Evolutionary conservation across 2,113 vertebrate species (phyloP).

Genomic region (Cardinalis cardinalis): DNA sequence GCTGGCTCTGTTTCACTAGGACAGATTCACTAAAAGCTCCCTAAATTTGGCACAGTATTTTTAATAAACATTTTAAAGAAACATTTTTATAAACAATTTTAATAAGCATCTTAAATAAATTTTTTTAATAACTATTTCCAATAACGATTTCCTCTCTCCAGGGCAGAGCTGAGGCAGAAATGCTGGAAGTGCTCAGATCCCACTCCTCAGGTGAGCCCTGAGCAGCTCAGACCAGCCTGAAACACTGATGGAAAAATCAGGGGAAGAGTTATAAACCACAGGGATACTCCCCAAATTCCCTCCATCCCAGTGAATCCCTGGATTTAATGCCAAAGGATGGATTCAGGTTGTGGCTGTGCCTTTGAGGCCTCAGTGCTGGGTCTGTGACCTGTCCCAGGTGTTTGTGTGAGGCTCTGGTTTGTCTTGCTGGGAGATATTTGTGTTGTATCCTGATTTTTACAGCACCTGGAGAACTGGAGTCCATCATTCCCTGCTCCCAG

Average conservation of each 20-base stretch:
- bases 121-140: background rate
- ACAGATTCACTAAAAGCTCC: slow-evolving; percentile 31
- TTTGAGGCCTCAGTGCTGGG: background rate
- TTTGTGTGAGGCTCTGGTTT: background rate
- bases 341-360: background rate
- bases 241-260: background rate
- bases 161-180: background rate
- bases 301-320: rapidly evolving
- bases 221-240: background rate
- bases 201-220: background rate
- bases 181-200: background rate
- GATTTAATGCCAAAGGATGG: rapidly evolving
- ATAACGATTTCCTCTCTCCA: background rate
- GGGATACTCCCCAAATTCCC: background rate
- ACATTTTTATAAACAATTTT: background rate
- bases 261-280: background rate
- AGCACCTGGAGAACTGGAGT: background rate
- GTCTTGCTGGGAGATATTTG: background rate
- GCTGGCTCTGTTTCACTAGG: background rate
- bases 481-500: background rate
- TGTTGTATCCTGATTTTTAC: background rate
- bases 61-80: background rate
- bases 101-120: background rate
- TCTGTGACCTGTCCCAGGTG: background rate
- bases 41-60: background rate